A percentile compares a stretch with the other conserved stretches of the same genome.
Evolutionary conservation across 2,888 invertebrate species (phyloP).

Genomic region (Entomobrya multifasciata): DNA sequence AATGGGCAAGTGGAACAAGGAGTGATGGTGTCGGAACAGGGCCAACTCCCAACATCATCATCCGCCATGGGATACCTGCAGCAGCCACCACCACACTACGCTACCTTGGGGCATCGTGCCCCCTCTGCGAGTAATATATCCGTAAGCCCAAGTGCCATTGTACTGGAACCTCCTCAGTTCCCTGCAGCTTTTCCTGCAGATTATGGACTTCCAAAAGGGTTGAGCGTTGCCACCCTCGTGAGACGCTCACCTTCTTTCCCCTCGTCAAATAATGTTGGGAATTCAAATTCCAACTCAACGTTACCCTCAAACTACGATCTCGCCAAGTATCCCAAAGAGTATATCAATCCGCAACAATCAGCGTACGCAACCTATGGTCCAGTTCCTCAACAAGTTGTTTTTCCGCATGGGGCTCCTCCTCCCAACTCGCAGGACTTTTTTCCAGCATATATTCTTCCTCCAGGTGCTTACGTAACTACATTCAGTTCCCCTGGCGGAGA

Average conservation of each 20-base stretch:
- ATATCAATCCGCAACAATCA: conserved; percentile 76
- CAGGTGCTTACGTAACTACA: conserved; percentile 73
- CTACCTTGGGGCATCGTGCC: conserved; percentile 73
- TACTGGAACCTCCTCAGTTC: conserved; percentile 73
- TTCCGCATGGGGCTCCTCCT: conserved; percentile 66
- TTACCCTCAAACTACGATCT: conserved; percentile 78
- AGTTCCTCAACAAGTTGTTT: conserved; percentile 68
- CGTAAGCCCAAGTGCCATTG: conserved; percentile 71
- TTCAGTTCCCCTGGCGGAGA: conserved; percentile 73
- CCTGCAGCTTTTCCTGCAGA: conserved; percentile 87
- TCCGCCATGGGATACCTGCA: conserved; percentile 51
- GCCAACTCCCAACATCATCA: conserved; percentile 60
- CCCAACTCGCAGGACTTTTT: conserved; percentile 71
- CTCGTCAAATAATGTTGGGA: conserved; percentile 10
- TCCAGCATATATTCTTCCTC: conserved; percentile 75
- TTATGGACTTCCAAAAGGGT: conserved; percentile 87
- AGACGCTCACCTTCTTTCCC: conserved; percentile 76
- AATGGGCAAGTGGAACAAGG: conserved; percentile 56
- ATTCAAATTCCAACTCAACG: conserved; percentile 30
- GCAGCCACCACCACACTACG: conserved; percentile 71
- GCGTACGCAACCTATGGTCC: conserved; percentile 65
- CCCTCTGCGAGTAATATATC: conserved; percentile 64
- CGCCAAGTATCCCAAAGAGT: conserved; percentile 79
- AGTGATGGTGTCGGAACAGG: conserved; percentile 60
- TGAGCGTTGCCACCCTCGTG: conserved; percentile 75